phyloP scores from a whole-genome alignment of 2,797 vertebrate species.

The Trachops cirrhosus region DNA sequence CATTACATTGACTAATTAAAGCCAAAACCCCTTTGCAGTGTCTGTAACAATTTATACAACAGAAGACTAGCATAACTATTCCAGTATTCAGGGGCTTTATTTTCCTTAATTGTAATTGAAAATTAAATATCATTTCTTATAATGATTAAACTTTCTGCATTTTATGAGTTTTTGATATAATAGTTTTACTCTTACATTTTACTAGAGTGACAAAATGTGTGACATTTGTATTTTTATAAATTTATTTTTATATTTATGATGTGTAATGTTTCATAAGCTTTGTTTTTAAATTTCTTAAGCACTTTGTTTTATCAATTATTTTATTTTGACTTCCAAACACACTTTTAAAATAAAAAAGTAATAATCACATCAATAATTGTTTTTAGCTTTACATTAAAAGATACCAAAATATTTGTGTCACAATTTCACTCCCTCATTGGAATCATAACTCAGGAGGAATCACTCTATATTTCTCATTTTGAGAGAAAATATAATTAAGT shows the following conservation, averaged over 20 bases:
- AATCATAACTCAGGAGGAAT: background rate
- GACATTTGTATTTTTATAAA: background rate
- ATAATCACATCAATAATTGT: background rate
- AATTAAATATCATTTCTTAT: background rate
- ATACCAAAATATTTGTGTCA: background rate
- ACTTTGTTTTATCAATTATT: background rate
- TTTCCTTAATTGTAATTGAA: background rate
- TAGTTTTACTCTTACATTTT: background rate
- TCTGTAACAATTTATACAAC: background rate
- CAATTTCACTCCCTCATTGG: background rate
- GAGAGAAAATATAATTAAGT: conserved; percentile 31
- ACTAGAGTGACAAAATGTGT: background rate
- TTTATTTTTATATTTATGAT: background rate
- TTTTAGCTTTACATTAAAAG: background rate
- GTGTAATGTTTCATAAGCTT: background rate
- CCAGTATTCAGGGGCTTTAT: background rate
- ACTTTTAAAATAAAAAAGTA: background rate
- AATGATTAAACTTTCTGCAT: background rate
- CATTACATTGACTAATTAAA: background rate
- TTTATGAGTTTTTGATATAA: background rate
- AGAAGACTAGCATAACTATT: background rate
- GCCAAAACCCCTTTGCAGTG: background rate
- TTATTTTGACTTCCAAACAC: background rate
- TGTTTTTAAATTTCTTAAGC: background rate
- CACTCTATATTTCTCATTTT: background rate